A percentile compares a stretch with the other conserved stretches of the same genome.
Evolutionary conservation across 30 jellyfish, hydroid and myxozoan species (phyloP).

Genomic region (Chrysaora quinquecirrha): DNA sequence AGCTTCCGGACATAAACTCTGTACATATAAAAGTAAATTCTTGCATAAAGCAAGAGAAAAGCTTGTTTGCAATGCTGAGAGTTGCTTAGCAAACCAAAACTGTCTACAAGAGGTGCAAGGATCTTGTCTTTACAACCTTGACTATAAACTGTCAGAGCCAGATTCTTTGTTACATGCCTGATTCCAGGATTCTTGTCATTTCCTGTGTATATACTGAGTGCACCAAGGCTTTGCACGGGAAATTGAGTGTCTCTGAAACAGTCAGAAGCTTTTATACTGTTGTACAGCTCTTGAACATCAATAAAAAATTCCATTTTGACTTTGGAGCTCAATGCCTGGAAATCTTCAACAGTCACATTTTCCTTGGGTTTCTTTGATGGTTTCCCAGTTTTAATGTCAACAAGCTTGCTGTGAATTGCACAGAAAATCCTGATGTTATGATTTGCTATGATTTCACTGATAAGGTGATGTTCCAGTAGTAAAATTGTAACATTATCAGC

Average conservation of each 20-base stretch:
- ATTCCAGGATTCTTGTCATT: conserved; percentile 54
- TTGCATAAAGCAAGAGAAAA: background rate
- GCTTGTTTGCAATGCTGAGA: background rate
- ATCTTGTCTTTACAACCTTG: conserved; percentile 27
- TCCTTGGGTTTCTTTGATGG: conserved; percentile 43
- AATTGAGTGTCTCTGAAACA: background rate
- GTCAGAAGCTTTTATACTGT: background rate
- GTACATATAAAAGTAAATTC: conserved; percentile 13
- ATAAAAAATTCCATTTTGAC: conserved; percentile 47
- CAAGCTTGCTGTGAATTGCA: conserved; percentile 27
- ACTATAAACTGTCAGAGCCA: conserved; percentile 22
- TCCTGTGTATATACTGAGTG: conserved; percentile 42
- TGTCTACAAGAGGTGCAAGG: conserved; percentile 14
- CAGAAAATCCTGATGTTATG: conserved; percentile 14
- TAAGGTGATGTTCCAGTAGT: conserved; percentile 40
- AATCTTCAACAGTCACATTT: conserved; percentile 26
- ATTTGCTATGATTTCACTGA: background rate
- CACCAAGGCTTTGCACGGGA: conserved; percentile 48
- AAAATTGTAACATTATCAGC: conserved; percentile 56
- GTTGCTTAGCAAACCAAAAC: background rate
- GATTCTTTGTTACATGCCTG: conserved; percentile 18
- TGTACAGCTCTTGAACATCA: conserved; percentile 25
- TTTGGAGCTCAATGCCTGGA: conserved; percentile 19
- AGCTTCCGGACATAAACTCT: conserved; percentile 10
- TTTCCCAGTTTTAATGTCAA: conserved; percentile 30